phyloP scores from a whole-genome alignment of 1,140 invertebrate species.

The Delia radicum region DNA sequence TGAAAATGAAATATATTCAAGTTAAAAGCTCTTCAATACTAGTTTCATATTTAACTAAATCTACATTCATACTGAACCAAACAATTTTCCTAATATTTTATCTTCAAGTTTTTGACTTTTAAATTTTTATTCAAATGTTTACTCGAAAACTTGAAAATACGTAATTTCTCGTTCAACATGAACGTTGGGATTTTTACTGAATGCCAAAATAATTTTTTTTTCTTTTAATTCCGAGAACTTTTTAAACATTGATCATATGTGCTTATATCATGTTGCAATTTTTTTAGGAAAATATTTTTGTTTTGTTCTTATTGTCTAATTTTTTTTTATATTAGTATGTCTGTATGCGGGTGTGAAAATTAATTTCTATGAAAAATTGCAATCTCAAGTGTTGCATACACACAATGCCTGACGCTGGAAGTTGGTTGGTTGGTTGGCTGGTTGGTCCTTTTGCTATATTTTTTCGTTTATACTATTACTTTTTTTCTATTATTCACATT shows the following conservation, averaged over 20 bases:
- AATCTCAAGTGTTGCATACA: constrained; percentile 18
- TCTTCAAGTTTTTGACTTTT: too few species aligned
- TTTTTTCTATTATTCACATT: neutral
- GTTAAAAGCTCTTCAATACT: too few species aligned
- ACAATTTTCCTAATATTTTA: too few species aligned
- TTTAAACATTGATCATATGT: too few species aligned
- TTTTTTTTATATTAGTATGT: neutral
- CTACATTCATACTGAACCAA: too few species aligned
- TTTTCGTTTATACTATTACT: neutral
- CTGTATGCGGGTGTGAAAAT: constrained; percentile 8
- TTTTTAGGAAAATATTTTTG: neutral
- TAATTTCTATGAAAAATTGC: constrained; percentile 19
- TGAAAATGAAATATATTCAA: too few species aligned
- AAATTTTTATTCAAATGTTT: too few species aligned
- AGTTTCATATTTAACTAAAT: too few species aligned
- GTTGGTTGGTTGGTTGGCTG: neutral
- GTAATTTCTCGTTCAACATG: neutral
- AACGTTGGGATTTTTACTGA: neutral
- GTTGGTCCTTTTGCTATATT: neutral
- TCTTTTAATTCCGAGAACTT: too few species aligned
- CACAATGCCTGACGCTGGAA: neutral
- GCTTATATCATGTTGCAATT: neutral
- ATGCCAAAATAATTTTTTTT: too few species aligned
- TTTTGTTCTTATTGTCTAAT: neutral
- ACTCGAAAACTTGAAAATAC: neutral